Conservation (phyloP, 2,888 invertebrate genomes). For the Hipparchia semele region DNA sequence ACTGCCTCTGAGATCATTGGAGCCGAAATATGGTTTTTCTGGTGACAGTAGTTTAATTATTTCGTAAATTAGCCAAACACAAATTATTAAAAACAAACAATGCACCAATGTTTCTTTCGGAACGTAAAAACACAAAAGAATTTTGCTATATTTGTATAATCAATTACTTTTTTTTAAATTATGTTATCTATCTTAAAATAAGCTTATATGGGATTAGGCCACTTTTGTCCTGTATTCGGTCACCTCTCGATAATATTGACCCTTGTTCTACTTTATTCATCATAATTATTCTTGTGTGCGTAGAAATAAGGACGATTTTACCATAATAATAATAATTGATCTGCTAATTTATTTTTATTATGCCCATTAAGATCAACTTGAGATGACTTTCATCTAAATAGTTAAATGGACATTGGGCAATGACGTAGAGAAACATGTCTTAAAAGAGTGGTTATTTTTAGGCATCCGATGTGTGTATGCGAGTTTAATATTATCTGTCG, state of each 20-base stretch:
- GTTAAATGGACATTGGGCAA: neutral
- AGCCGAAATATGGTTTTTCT: too few species aligned
- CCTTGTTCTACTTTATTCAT: constrained; percentile 9
- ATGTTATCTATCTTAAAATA: neutral
- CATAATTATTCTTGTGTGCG: neutral
- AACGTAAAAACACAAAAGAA: too few species aligned
- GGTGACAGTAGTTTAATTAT: neutral
- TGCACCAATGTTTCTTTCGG: too few species aligned
- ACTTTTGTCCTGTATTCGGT: neutral
- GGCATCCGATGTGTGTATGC: too few species aligned
- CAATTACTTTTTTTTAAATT: neutral
- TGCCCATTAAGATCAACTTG: neutral
- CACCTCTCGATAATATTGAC: constrained; percentile 2
- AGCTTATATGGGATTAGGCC: neutral
- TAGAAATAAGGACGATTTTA: neutral
- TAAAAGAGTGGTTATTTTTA: too few species aligned
- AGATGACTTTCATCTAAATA: neutral
- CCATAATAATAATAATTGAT: constrained; percentile 2
- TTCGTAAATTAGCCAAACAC: neutral
- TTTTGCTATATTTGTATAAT: too few species aligned
- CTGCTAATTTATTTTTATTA: constrained; percentile 4
- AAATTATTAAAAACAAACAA: too few species aligned
- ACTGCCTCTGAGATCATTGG: too few species aligned
- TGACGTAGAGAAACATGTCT: too few species aligned
- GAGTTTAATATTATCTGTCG: too few species aligned